phyloP scores from a whole-genome alignment of 1,140 invertebrate genomes.

The Drosophila varians region DNA sequence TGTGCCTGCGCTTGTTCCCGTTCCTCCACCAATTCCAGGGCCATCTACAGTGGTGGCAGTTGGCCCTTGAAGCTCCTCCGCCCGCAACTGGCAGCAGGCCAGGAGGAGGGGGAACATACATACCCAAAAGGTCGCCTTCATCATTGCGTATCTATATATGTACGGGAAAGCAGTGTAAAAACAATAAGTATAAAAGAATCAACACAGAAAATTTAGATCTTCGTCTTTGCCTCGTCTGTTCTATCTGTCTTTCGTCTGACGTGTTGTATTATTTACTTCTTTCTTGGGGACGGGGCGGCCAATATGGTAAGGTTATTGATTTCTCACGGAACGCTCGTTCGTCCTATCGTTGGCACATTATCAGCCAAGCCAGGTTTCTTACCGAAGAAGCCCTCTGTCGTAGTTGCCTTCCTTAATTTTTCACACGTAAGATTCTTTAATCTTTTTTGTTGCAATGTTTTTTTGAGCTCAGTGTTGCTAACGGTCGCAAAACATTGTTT shows the following conservation, averaged over 20 bases:
- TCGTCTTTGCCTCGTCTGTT: conserved; percentile 20
- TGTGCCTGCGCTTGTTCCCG: background rate
- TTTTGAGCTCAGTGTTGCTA: conserved; percentile 19
- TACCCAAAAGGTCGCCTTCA: conserved; percentile 44
- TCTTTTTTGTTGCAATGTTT: conserved; percentile 66
- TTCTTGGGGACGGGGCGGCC: conserved; percentile 6
- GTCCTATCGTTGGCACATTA: conserved; percentile 53
- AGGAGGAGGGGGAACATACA: conserved; percentile 47
- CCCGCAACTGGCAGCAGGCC: conserved; percentile 30
- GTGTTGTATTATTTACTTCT: conserved; percentile 79
- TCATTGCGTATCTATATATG: conserved; percentile 19
- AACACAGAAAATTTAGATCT: conserved; percentile 38
- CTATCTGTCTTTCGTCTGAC: conserved; percentile 53
- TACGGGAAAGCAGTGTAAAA: background rate
- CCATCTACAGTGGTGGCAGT: conserved; percentile 25
- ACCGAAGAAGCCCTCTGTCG: conserved; percentile 10
- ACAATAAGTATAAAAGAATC: background rate
- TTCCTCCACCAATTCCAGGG: conserved; percentile 1
- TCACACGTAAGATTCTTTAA: conserved; percentile 75
- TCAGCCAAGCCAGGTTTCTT: conserved; percentile 15
- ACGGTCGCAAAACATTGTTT: background rate
- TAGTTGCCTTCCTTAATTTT: conserved; percentile 40
- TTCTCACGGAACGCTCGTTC: conserved; percentile 19
- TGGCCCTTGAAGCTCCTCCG: conserved; percentile 60
- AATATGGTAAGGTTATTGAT: conserved; percentile 28